These are phyloP conservation scores for Benthosema pterotum DNA, from an alignment of 2,797 vertebrate genomes.

Conservation along the genomic window DNA sequence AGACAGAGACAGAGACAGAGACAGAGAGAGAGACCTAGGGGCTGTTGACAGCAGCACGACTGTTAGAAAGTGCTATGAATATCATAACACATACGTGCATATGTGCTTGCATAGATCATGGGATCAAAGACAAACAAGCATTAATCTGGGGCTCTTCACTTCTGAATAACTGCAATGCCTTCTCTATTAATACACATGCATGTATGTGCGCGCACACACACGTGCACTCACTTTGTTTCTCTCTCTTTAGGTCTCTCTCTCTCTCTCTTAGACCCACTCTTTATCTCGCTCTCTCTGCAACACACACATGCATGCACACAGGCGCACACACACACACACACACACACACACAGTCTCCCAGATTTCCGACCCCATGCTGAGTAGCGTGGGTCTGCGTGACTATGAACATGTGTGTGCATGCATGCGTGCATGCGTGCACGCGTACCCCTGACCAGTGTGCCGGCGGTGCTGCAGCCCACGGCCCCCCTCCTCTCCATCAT, in stretches of 20 bases:
- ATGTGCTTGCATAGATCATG: slow-evolving; percentile 27
- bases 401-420: slow-evolving; percentile 25
- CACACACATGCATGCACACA: slow-evolving; percentile 27
- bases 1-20: too few relatives aligned
- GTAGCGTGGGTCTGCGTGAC: slow-evolving; percentile 39
- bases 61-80: slow-evolving; percentile 31
- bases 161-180: slow-evolving; percentile 67
- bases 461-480: slow-evolving; percentile 31
- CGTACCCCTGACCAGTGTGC: slow-evolving; percentile 63
- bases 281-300: slow-evolving; percentile 41
- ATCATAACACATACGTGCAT: slow-evolving; percentile 13
- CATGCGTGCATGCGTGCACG: slow-evolving; percentile 21
- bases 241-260: slow-evolving; percentile 33
- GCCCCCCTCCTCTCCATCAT: slow-evolving; percentile 66
- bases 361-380: slow-evolving; percentile 51
- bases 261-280: slow-evolving; percentile 37
- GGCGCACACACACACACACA: neutral
- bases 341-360: slow-evolving; percentile 12
- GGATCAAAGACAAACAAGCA: slow-evolving; percentile 42
- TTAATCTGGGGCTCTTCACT: slow-evolving; percentile 63
- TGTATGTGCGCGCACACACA: slow-evolving; percentile 24
- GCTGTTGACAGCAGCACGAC: slow-evolving; percentile 35
- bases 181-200: slow-evolving; percentile 61
- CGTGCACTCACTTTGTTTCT: slow-evolving; percentile 20
- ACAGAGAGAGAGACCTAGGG: slow-evolving; percentile 11